A percentile compares a stretch with the other conserved stretches of the same genome.
Conservation (phyloP, 2,888 invertebrate genomes). For the Cecidostiba fungosa region DNA sequence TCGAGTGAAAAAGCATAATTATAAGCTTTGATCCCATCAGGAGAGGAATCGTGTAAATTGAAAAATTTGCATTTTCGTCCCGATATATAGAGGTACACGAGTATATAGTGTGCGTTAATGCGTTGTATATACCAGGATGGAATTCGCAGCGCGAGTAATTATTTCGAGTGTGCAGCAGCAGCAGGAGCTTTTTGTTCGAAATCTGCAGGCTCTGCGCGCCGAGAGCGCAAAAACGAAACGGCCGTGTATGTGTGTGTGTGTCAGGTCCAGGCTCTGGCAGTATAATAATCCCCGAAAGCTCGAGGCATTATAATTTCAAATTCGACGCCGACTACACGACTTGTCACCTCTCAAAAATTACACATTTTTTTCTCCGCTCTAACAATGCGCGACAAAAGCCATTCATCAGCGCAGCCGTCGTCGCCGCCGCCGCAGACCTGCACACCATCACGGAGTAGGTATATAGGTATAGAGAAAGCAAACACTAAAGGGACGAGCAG, state of each 20-base stretch:
- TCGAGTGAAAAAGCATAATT: neutral
- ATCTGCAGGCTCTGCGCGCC: neutral
- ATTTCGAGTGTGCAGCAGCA: slow-evolving; percentile 1
- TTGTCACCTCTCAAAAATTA: slow-evolving; percentile 58
- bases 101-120: neutral
- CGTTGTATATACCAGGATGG: neutral
- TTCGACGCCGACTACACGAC: slow-evolving; percentile 29
- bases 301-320: slow-evolving; percentile 48
- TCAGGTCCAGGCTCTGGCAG: neutral
- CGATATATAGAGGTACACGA: neutral
- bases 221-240: neutral
- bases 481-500: slow-evolving; percentile 18
- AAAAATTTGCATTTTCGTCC: slow-evolving; percentile 2
- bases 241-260: neutral
- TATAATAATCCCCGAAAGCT: slow-evolving; percentile 19
- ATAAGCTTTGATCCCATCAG: neutral
- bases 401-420: slow-evolving; percentile 47
- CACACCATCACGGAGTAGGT: neutral
- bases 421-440: slow-evolving; percentile 45
- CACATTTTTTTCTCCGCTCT: slow-evolving; percentile 25
- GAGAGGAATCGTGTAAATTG: neutral
- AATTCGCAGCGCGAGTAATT: neutral
- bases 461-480: slow-evolving; percentile 21
- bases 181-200: slow-evolving; percentile 10
- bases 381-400: slow-evolving; percentile 57